A percentile compares a stretch with the other conserved stretches of the same genome.
These are phyloP conservation scores for Hartigia nigra DNA, from an alignment of 2,888 invertebrate genomes.

Conservation along the genomic window DNA sequence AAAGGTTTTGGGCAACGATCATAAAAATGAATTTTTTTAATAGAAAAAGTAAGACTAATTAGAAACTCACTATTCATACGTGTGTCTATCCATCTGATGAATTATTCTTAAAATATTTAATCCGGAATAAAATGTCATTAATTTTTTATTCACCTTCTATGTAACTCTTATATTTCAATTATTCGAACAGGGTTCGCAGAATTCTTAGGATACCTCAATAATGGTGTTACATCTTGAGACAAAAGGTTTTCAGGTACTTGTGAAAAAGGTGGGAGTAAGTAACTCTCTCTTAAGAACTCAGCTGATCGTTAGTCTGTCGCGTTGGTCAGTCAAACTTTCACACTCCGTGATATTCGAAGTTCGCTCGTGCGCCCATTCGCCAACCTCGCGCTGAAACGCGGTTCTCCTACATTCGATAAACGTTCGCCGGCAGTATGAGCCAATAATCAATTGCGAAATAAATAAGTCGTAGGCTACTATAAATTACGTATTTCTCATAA, in stretches of 20 bases:
- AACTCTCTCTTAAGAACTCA: conserved; percentile 55
- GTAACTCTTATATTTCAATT: background rate
- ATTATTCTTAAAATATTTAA: background rate
- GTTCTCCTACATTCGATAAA: background rate
- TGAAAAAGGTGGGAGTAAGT: conserved; percentile 43
- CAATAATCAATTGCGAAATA: background rate
- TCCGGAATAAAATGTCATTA: background rate
- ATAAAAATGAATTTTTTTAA: background rate
- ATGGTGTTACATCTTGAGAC: background rate
- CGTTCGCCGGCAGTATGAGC: background rate
- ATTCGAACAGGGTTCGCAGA: background rate
- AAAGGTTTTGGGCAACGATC: background rate
- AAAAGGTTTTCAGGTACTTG: background rate
- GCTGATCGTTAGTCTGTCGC: conserved; percentile 55
- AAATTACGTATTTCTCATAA: background rate
- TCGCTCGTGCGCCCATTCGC: conserved; percentile 4
- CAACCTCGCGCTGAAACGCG: background rate
- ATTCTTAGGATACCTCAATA: background rate
- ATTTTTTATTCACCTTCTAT: background rate
- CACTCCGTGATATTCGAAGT: conserved; percentile 54
- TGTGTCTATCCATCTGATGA: background rate
- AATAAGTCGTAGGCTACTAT: background rate
- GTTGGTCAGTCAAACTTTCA: conserved; percentile 63
- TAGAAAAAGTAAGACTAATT: background rate
- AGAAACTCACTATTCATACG: background rate